phyloP scores from a whole-genome alignment of 2,113 vertebrate species.

The Zosterops pallidus region DNA sequence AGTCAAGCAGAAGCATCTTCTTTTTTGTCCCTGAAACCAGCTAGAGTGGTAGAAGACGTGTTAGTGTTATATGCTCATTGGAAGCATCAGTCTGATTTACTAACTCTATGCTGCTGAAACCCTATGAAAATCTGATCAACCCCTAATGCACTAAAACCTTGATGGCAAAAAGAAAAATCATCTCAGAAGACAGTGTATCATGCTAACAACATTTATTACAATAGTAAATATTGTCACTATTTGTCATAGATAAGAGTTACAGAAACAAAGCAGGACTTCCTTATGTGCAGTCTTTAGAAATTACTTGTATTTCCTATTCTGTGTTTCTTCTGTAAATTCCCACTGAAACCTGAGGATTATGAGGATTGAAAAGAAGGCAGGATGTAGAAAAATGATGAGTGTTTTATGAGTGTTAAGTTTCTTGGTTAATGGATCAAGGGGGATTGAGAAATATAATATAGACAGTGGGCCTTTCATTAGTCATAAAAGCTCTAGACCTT shows the following conservation, averaged over 20 bases:
- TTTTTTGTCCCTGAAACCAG: neutral
- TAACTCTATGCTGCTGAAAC: neutral
- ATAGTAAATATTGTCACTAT: neutral
- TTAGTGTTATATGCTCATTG: neutral
- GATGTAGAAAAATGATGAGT: neutral
- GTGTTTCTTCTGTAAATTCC: neutral
- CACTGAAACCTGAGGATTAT: neutral
- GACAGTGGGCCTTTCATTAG: neutral
- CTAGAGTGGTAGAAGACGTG: fast-evolving
- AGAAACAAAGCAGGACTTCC: neutral
- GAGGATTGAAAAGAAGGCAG: neutral
- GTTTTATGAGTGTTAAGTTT: neutral
- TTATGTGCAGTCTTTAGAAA: neutral
- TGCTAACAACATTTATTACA: neutral
- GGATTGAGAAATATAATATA: neutral
- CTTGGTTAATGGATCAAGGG: neutral
- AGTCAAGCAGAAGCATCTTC: neutral
- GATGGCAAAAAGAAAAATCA: neutral
- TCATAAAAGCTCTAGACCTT: neutral
- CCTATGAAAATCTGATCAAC: neutral
- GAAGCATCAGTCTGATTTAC: neutral
- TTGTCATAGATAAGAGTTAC: neutral
- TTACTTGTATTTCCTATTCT: neutral
- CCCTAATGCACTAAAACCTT: neutral
- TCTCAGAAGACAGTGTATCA: neutral